Base-by-base conservation (phyloP, 2,888 invertebrate species). In the Julus scandinavius region DNA sequence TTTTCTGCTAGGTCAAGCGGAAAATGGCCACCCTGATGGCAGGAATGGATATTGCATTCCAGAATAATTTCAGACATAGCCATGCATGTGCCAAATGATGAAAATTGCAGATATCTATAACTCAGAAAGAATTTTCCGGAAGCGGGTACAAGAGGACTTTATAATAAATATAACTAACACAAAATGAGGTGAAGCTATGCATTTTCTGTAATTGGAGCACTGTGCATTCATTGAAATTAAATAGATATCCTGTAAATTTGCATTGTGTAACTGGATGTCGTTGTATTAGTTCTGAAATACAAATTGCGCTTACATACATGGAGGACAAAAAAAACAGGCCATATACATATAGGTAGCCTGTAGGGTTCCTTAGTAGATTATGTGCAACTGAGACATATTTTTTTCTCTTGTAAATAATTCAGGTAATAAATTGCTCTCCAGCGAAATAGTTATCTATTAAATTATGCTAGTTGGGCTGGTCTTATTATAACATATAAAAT, bases 1-100 rank as follows among this genome's bases (percentile, higher is more conserved):
- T 80, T 15, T 80, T 80, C 15, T 38, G 63, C 20, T 63, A 7
- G 63, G 63, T 63, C 63, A 63, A n/a, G 63, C 20, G 38, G 29
- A 80, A 13, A 38, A 80, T 54, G 11, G 15, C 29, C 11, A 2
- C 38, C 80, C 15, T 29, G 72, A 20, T 54, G 54, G 54, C 80
- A 80, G 38, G 38, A 80, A 80, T 80, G 80, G 80, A 80, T 38
- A 29, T 29, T 29, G 72, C 29, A 72, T 72, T 72, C 72, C 72
- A 29, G 72, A 72, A 29, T 29, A 9, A 45, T 45, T 45, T 45
- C 2, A 45, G 5, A 45, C 45, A 45, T 7, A 7, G 2, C 2
- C 41, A 45, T 45, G 41, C 6, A 45, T 45, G 6, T 45, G 41
- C 7, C 29, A 29, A 45, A 45, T 45, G 7, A 45, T 45, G 45